phyloP scores from a whole-genome alignment of 2,888 invertebrate genomes.

The Drosophila peninsularis region DNA sequence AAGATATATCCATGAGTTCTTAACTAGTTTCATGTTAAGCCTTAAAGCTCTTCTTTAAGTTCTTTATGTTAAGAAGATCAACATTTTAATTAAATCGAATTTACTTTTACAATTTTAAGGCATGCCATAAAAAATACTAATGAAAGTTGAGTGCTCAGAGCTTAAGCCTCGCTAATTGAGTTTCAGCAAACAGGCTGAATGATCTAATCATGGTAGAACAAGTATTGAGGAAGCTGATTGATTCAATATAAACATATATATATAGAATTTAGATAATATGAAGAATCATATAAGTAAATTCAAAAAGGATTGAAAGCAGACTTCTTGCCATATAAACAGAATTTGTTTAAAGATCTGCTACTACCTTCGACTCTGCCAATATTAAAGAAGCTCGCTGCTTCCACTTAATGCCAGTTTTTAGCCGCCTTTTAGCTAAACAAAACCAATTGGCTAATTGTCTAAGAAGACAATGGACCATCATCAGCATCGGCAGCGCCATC shows the following conservation, averaged over 20 bases:
- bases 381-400: background rate
- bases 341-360: too few species aligned
- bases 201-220: background rate
- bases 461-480: constrained; percentile 13
- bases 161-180: background rate
- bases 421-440: background rate
- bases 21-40: too few species aligned
- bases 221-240: background rate
- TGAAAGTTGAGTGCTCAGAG: background rate
- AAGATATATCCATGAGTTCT: too few species aligned
- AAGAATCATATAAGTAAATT: too few species aligned
- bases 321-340: too few species aligned
- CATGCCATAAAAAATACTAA: background rate
- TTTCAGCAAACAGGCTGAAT: background rate
- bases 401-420: background rate
- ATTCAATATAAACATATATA: too few species aligned
- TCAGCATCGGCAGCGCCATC: constrained; percentile 23
- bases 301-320: too few species aligned
- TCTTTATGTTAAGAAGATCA: background rate
- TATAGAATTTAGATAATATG: too few species aligned
- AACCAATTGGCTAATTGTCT: constrained; percentile 28
- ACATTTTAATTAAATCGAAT: background rate
- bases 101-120: background rate
- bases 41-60: too few species aligned
- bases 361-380: background rate